A percentile compares a stretch with the other conserved stretches of the same genome.
phyloP scores from a whole-genome alignment of 37 sponge, comb jelly and placozoan genomes.

The Dysidea cf. avara region DNA sequence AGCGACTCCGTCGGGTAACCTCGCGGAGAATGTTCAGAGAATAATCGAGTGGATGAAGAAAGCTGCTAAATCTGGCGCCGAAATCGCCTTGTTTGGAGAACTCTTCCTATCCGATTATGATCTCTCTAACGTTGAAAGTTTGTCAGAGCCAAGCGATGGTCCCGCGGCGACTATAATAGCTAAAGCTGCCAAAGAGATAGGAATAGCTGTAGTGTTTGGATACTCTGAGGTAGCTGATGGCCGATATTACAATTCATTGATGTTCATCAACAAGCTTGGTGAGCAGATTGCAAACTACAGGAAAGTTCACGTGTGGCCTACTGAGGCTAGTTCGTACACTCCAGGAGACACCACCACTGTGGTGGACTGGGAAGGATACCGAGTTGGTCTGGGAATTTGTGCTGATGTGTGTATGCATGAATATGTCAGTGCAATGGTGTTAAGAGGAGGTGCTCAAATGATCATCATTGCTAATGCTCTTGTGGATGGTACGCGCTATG shows the following conservation, averaged over 20 bases:
- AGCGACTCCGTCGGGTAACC: not conserved
- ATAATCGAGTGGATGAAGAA: conserved; percentile 31
- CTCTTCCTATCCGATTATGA: too few species aligned
- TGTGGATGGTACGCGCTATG: conserved; percentile 5
- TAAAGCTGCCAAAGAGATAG: conserved; percentile 11
- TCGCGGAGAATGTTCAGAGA: not conserved
- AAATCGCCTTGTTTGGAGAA: conserved; percentile 43
- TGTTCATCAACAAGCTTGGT: conserved; percentile 26
- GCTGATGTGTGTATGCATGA: conserved; percentile 44
- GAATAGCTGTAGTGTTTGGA: conserved; percentile 33
- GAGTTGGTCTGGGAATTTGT: conserved; percentile 31
- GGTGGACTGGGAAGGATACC: conserved; percentile 39
- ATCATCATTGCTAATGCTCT: conserved; percentile 13
- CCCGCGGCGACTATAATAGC: conserved; percentile 9
- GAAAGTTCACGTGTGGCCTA: conserved; percentile 30
- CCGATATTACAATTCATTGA: conserved; percentile 28
- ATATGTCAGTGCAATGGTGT: conserved; percentile 20
- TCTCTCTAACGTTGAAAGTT: not conserved
- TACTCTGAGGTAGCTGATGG: conserved; percentile 24
- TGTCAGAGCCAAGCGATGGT: conserved; percentile 9
- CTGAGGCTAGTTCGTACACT: not conserved
- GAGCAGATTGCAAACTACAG: conserved; percentile 23
- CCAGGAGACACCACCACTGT: conserved; percentile 24
- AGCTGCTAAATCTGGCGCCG: conserved; percentile 32
- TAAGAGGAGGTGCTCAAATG: conserved; percentile 22